These are phyloP conservation scores for Spodoptera exigua DNA, from an alignment of 2,888 invertebrate species.

Conservation along the genomic window DNA sequence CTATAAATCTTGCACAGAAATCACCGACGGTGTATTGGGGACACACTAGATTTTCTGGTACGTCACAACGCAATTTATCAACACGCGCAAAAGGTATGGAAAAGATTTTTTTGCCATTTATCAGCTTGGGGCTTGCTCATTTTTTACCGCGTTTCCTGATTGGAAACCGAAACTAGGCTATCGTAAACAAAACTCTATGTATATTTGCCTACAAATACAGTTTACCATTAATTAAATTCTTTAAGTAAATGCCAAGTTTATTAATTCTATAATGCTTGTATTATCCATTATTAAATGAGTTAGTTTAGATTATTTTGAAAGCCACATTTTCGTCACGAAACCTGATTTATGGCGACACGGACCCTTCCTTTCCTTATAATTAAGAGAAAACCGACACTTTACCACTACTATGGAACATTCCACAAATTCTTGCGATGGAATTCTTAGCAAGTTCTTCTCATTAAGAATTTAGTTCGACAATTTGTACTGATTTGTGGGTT, in stretches of 20 bases:
- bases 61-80: constrained; percentile 40
- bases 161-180: not conserved
- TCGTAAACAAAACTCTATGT: no score
- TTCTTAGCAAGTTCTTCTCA: constrained; percentile 10
- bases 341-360: constrained; percentile 61
- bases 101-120: constrained; percentile 33
- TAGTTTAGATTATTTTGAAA: constrained; percentile 36
- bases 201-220: no score
- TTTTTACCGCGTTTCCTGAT: constrained; percentile 14
- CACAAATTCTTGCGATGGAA: constrained; percentile 6
- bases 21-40: constrained; percentile 20
- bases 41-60: constrained; percentile 33
- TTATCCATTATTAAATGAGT: constrained; percentile 38
- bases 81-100: constrained; percentile 31
- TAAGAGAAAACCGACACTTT: constrained; percentile 62
- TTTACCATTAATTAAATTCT: no score
- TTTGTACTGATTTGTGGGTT: no score
- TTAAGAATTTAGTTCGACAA: no score
- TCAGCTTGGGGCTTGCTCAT: constrained; percentile 19
- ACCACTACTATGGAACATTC: constrained; percentile 48
- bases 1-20: constrained; percentile 34
- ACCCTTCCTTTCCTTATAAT: constrained; percentile 63
- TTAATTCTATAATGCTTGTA: constrained; percentile 31
- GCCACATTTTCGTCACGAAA: constrained; percentile 56
- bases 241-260: not conserved